phyloP scores from a whole-genome alignment of 1,140 invertebrate genomes.

The Potamilus streckersoni region DNA sequence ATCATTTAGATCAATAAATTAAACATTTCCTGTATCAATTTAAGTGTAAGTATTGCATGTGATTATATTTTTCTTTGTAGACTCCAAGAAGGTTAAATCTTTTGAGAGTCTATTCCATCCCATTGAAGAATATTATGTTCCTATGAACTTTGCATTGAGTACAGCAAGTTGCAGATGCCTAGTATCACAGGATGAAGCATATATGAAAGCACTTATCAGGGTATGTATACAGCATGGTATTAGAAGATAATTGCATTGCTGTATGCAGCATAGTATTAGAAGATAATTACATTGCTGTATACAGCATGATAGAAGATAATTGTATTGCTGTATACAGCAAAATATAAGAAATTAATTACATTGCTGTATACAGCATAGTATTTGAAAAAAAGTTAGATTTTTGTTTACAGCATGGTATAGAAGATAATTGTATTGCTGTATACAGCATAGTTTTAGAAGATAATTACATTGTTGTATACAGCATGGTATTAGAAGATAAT shows the following conservation, averaged over 20 bases:
- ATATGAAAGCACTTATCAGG: constrained; percentile 1
- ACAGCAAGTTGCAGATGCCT: constrained; percentile 80
- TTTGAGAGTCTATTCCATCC: constrained; percentile 82
- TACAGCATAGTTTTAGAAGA: background rate
- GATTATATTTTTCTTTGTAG: constrained; percentile 37
- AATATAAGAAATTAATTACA: no score
- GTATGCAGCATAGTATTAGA: background rate
- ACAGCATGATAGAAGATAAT: no score
- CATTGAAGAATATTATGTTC: constrained; percentile 78
- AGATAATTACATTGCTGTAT: background rate
- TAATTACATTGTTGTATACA: background rate
- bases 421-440: background rate
- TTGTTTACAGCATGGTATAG: background rate
- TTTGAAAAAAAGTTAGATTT: no score
- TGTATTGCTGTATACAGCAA: background rate
- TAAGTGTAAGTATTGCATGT: constrained; percentile 24
- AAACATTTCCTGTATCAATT: background rate
- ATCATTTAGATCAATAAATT: no score
- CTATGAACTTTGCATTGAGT: constrained; percentile 87
- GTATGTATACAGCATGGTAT: background rate
- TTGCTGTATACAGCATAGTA: background rate
- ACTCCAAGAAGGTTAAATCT: constrained; percentile 68
- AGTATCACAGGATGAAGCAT: background rate
- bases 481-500: no score
- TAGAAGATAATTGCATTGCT: background rate